Conservation (phyloP, 2,113 vertebrate genomes). For the Actinemys pallida region DNA sequence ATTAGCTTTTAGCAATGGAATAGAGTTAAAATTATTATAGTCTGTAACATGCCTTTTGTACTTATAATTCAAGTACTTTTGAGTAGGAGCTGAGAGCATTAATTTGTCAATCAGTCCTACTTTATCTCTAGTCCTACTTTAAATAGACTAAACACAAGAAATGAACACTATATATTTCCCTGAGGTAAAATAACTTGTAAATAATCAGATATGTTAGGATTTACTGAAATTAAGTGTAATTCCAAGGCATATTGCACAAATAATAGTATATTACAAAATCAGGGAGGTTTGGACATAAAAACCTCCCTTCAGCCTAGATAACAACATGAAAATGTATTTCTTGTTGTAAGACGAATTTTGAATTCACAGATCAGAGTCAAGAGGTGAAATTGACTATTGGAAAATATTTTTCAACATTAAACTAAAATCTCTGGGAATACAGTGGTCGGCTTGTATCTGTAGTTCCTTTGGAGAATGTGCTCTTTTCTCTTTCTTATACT, state of each 20-base stretch:
- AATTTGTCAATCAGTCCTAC: slow-evolving; percentile 72
- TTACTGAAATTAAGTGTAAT: slow-evolving; percentile 57
- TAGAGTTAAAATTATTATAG: slow-evolving; percentile 65
- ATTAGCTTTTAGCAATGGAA: slow-evolving; percentile 73
- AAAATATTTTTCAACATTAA: not conserved
- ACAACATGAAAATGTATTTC: not conserved
- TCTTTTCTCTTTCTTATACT: not conserved
- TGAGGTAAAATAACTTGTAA: slow-evolving; percentile 63
- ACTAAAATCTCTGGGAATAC: slow-evolving; percentile 15
- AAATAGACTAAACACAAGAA: slow-evolving; percentile 65
- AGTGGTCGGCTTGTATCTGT: not conserved
- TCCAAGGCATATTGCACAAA: slow-evolving; percentile 57
- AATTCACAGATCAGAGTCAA: not conserved
- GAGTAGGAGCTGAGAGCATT: slow-evolving; percentile 73
- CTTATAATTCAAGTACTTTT: slow-evolving; percentile 55
- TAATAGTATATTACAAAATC: slow-evolving; percentile 47
- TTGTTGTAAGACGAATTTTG: not conserved
- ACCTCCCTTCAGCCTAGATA: not conserved
- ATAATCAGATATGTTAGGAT: slow-evolving; percentile 63
- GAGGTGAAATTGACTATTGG: slow-evolving; percentile 18
- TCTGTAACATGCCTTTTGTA: slow-evolving; percentile 71
- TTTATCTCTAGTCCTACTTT: slow-evolving; percentile 65
- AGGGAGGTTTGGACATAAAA: slow-evolving; percentile 52
- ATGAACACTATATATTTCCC: slow-evolving; percentile 48
- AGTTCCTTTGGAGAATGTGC: not conserved